phyloP scores from a whole-genome alignment of 2,888 invertebrate species.

The Lagria hirta region DNA sequence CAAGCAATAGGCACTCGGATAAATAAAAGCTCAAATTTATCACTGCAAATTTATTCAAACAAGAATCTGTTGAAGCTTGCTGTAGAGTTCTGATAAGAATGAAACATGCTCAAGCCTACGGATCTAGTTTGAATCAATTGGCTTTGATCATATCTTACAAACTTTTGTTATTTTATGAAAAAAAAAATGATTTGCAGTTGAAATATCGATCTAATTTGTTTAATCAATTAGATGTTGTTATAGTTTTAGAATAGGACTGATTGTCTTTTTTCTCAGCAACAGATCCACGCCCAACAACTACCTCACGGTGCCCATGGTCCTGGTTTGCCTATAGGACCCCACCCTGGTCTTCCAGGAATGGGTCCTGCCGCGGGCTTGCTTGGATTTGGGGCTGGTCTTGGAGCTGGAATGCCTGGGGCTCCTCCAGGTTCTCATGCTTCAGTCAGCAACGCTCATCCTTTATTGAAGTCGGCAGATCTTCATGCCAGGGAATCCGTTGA shows the following conservation, averaged over 20 bases:
- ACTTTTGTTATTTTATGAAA: no score
- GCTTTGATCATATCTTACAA: no score
- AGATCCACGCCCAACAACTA: conserved; percentile 54
- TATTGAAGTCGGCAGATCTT: conserved; percentile 51
- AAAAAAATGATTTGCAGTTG: no score
- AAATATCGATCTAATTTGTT: no score
- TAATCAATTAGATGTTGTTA: no score
- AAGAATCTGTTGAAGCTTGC: no score
- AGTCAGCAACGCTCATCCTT: conserved; percentile 47
- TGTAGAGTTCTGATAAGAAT: no score
- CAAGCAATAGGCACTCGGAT: no score
- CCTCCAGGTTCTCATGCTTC: conserved; percentile 45
- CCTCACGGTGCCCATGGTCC: conserved; percentile 53
- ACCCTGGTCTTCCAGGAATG: conserved; percentile 51
- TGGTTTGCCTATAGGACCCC: conserved; percentile 51
- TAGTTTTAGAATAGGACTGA: conserved; percentile 5
- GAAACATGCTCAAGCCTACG: no score
- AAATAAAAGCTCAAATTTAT: no score
- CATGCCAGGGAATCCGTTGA: conserved; percentile 47
- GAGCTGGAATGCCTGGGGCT: conserved; percentile 40
- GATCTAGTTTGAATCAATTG: no score
- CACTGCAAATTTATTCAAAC: no score
- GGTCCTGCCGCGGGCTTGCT: conserved; percentile 45
- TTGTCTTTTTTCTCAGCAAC: conserved; percentile 44
- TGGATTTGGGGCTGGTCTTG: conserved; percentile 45